phyloP scores from a whole-genome alignment of 2,113 vertebrate genomes.

The Megatriorchis doriae region DNA sequence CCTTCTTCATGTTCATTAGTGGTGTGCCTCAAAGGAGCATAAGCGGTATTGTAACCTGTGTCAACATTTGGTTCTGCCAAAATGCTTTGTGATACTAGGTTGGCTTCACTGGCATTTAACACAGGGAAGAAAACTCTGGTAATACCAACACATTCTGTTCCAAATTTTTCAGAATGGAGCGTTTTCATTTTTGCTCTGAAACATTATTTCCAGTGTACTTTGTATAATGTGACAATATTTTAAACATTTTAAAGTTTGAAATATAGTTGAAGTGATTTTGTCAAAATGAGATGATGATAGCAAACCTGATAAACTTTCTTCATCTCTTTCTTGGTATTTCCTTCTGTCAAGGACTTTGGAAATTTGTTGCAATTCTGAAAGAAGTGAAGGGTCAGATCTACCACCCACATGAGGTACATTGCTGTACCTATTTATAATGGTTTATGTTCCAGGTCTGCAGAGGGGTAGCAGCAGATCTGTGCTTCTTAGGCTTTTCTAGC shows the following conservation, averaged over 20 bases:
- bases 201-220: not conserved
- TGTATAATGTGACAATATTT: not conserved
- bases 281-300: not conserved
- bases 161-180: not conserved
- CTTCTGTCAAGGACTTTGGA: not conserved
- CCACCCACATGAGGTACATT: not conserved
- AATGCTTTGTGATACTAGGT: not conserved
- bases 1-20: fast-evolving
- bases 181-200: not conserved
- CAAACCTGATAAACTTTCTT: not conserved
- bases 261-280: not conserved
- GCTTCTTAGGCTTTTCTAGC: not conserved
- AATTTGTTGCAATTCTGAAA: not conserved
- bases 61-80: not conserved
- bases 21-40: fast-evolving
- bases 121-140: not conserved
- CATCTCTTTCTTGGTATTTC: not conserved
- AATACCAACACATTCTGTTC: not conserved
- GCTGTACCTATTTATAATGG: not conserved
- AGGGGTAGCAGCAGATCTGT: not conserved
- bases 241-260: not conserved
- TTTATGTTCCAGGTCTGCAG: not conserved
- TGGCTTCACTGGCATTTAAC: not conserved
- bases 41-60: not conserved
- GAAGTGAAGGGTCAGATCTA: not conserved